Percentiles rank a stretch among this genome's conserved stretches.
phyloP scores from a whole-genome alignment of 2,113 vertebrate species.

The Neolamprologus caudopunctatus region DNA sequence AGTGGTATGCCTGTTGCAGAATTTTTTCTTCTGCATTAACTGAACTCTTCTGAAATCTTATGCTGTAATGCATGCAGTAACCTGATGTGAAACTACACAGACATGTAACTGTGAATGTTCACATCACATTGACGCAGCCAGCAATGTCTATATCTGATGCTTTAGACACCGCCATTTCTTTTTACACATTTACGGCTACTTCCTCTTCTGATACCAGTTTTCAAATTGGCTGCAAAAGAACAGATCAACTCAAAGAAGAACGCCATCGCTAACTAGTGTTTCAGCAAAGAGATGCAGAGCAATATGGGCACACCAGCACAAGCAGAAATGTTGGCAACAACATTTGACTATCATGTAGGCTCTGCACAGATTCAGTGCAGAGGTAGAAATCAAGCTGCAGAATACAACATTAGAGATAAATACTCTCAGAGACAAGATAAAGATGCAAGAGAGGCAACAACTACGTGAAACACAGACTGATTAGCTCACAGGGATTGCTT shows the following conservation, averaged over 20 bases:
- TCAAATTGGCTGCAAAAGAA: neutral
- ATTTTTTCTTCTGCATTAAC: neutral
- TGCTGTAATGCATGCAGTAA: neutral
- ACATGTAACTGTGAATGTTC: neutral
- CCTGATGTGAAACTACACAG: neutral
- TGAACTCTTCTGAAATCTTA: neutral
- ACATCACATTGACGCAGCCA: neutral
- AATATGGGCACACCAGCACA: neutral
- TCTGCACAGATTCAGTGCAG: neutral
- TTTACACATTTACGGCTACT: neutral
- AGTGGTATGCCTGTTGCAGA: neutral
- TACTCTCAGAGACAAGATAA: neutral
- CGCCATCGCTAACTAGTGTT: neutral
- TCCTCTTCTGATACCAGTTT: neutral
- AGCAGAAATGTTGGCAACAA: neutral
- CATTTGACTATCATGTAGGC: neutral
- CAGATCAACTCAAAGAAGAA: neutral
- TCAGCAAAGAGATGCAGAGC: neutral
- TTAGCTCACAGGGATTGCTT: neutral
- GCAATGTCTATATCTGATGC: neutral
- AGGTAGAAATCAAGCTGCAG: neutral
- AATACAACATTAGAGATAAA: neutral
- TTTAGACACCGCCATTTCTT: neutral
- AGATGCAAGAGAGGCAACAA: neutral
- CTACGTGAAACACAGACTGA: neutral